phyloP scores from a whole-genome alignment of 2,888 invertebrate genomes.

The Argyra leucocephala region DNA sequence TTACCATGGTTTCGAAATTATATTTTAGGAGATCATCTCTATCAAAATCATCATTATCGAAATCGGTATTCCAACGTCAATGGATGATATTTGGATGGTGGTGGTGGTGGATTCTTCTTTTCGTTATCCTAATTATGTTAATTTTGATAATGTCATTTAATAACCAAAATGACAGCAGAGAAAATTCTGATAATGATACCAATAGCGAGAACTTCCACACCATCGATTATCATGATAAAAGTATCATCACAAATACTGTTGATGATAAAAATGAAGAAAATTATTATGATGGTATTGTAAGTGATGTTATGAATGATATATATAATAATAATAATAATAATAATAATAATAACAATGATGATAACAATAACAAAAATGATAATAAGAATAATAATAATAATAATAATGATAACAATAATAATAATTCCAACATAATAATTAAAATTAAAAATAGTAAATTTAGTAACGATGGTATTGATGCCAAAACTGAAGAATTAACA shows the following conservation, averaged over 20 bases:
- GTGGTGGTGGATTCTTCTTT: neutral
- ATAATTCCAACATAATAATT: no score
- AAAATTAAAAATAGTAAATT: no score
- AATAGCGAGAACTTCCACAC: constrained; percentile 1
- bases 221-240: neutral
- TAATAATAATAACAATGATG: neutral
- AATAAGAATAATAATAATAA: neutral
- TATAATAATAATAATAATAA: neutral
- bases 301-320: neutral
- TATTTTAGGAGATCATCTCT: neutral
- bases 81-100: neutral
- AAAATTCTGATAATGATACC: neutral
- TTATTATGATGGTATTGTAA: neutral
- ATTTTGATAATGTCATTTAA: constrained; percentile 4
- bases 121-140: neutral
- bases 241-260: neutral
- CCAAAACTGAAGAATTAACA: no score
- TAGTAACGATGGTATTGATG: no score
- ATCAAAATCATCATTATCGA: neutral
- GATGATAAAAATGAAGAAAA: neutral
- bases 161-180: neutral
- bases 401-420: neutral
- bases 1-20: neutral
- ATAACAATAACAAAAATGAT: neutral
- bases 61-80: neutral